Percentiles rank a stretch among this genome's conserved stretches.
These are phyloP conservation scores for Cremastinae sp. DNA, from an alignment of 2,888 invertebrate genomes.

Conservation along the genomic window DNA sequence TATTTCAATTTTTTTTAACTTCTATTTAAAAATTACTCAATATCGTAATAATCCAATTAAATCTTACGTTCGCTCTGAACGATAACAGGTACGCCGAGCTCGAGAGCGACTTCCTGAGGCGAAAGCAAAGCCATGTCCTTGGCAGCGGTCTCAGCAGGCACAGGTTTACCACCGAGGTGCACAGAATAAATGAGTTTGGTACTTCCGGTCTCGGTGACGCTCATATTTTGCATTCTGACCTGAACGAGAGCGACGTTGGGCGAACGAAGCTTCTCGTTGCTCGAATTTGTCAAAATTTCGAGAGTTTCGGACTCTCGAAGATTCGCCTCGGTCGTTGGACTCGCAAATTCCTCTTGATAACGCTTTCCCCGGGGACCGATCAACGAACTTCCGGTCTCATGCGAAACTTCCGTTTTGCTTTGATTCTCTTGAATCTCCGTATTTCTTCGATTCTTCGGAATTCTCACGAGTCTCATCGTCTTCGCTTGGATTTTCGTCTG, in stretches of 20 bases:
- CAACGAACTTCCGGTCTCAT: conserved; percentile 49
- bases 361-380: conserved; percentile 6
- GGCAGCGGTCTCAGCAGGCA: conserved; percentile 90
- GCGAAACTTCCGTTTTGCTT: no score
- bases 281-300: conserved; percentile 43
- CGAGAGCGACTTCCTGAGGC: conserved; percentile 87
- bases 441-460: no score
- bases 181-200: conserved; percentile 88
- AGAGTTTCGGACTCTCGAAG: conserved; percentile 14
- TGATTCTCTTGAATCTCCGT: no score
- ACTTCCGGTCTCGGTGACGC: conserved; percentile 69
- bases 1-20: neutral
- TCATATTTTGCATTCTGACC: conserved; percentile 78
- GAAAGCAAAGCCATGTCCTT: conserved; percentile 91
- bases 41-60: no score
- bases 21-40: conserved; percentile 5
- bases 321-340: neutral
- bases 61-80: conserved; percentile 93
- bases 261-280: conserved; percentile 59
- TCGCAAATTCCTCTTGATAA: conserved; percentile 22
- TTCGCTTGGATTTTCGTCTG: no score
- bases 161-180: conserved; percentile 89
- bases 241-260: conserved; percentile 71
- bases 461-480: no score
- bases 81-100: conserved; percentile 88